Percentiles rank a stretch among this genome's conserved stretches.
Conservation (phyloP, 2,888 invertebrate species). For the Ephialtes manifestator region DNA sequence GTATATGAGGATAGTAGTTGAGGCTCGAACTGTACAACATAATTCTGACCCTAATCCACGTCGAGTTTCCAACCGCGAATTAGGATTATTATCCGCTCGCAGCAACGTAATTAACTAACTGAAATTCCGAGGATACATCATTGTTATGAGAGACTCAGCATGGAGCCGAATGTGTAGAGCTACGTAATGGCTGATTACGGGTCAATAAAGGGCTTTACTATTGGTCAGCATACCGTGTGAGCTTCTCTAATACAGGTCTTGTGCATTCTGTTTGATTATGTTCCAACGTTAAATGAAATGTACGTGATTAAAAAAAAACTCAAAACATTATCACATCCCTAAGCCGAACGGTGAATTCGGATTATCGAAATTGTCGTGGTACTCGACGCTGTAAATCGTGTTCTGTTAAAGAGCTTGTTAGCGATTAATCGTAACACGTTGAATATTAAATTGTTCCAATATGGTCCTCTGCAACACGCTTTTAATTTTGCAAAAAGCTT, state of each 20-base stretch:
- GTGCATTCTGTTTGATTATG: constrained; percentile 16
- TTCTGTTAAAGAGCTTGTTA: constrained; percentile 7
- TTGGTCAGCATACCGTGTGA: not conserved
- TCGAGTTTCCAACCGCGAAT: constrained; percentile 75
- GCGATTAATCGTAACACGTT: constrained; percentile 1
- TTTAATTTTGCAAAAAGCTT: not conserved
- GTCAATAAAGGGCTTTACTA: constrained; percentile 48
- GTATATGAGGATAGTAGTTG: constrained; percentile 13
- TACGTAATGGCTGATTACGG: constrained; percentile 68
- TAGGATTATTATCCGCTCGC: constrained; percentile 78
- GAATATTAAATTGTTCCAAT: constrained; percentile 4
- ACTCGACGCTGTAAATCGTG: constrained; percentile 17
- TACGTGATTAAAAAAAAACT: not conserved
- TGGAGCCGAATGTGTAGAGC: constrained; percentile 79
- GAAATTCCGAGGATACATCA: constrained; percentile 80
- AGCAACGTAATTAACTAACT: constrained; percentile 83
- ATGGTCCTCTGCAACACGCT: not conserved
- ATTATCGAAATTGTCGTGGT: constrained; percentile 7
- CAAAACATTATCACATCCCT: not conserved
- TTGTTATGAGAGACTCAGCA: constrained; percentile 80
- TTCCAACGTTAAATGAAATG: not conserved
- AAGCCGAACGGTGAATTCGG: not conserved
- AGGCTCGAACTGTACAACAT: constrained; percentile 51
- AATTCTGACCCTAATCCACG: constrained; percentile 71
- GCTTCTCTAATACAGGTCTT: not conserved